Percentiles rank a stretch among this genome's conserved stretches.
Conservation (phyloP, 2,113 vertebrate genomes). For the human region DNA sequence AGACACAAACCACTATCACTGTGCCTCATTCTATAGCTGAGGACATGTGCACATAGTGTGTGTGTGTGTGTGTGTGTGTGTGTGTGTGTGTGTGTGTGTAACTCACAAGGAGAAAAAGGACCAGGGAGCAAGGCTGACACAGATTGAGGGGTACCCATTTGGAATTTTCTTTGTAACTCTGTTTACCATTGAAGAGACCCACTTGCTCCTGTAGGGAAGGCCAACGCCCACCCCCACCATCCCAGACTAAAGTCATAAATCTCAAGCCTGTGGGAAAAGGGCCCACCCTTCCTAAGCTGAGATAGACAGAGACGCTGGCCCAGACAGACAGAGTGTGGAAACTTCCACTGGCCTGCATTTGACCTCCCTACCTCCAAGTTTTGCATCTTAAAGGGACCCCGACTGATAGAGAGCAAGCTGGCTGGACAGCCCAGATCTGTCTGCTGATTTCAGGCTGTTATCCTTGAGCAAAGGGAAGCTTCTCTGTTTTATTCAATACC, state of each 20-base stretch:
- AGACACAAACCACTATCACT: not conserved
- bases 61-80: too few relatives aligned
- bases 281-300: conserved; percentile 64
- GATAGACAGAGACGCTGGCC: conserved; percentile 57
- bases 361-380: conserved; percentile 68
- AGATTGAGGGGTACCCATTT: not conserved
- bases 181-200: conserved; percentile 42
- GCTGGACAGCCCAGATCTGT: not conserved
- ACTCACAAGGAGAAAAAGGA: not conserved
- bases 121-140: not conserved
- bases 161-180: conserved; percentile 25
- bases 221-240: not conserved
- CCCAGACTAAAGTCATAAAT: conserved; percentile 72
- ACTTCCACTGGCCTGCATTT: conserved; percentile 71
- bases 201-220: conserved; percentile 44
- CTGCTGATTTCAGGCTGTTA: not conserved
- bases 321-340: conserved; percentile 64
- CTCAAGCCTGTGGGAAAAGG: conserved; percentile 65
- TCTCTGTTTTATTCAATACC: not conserved
- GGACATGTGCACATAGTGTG: not conserved
- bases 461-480: not conserved
- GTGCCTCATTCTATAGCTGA: conserved; percentile 18
- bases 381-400: conserved; percentile 66
- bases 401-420: conserved; percentile 9
- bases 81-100: accelerated